Conservation (phyloP, 2,113 vertebrate species). For the Gallinago undulata region DNA sequence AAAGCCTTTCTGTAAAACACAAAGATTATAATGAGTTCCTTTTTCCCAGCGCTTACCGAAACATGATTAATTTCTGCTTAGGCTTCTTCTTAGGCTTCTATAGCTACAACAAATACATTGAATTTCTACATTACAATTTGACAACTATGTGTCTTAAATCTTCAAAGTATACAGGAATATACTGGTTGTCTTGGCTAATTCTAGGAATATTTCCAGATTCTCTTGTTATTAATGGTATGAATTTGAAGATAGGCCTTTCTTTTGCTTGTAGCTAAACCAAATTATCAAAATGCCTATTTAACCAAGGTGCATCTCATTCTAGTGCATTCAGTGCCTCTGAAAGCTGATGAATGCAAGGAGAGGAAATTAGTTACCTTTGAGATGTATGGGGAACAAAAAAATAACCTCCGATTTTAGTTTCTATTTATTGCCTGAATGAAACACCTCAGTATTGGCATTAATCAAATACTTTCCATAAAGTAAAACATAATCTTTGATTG, state of each 20-base stretch:
- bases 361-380: not conserved
- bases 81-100: not conserved
- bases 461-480: not conserved
- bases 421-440: not conserved
- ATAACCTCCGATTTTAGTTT: not conserved
- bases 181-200: not conserved
- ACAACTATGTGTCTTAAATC: not conserved
- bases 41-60: not conserved
- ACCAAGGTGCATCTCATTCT: not conserved
- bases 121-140: not conserved
- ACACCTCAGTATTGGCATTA: not conserved
- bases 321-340: not conserved
- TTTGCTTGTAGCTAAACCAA: not conserved
- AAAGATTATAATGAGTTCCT: not conserved
- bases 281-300: not conserved
- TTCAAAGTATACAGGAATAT: not conserved
- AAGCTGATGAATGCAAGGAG: not conserved
- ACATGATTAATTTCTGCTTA: not conserved
- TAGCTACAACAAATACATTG: not conserved
- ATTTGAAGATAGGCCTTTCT: not conserved
- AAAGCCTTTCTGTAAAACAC: not conserved
- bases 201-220: not conserved
- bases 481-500: not conserved
- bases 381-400: not conserved
- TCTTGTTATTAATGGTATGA: not conserved